These are phyloP conservation scores for Chanos chanos DNA, from an alignment of 2,797 vertebrate species.

Conservation along the genomic window DNA sequence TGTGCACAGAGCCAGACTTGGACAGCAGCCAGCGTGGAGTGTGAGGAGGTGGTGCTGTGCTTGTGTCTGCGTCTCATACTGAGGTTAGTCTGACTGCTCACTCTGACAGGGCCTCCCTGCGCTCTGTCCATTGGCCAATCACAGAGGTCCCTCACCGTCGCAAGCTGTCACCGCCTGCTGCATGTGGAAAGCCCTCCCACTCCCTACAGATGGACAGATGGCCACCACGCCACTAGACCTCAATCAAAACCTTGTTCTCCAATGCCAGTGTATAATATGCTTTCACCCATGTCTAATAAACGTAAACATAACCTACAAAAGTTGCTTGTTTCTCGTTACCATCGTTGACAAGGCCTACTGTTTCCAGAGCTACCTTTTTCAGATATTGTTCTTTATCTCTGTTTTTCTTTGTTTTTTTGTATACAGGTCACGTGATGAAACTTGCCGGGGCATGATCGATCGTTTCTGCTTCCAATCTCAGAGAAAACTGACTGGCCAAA, in stretches of 20 bases:
- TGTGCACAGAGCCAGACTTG: too few relatives aligned
- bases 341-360: conserved; percentile 14
- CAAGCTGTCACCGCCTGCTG: neutral
- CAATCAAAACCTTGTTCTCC: conserved; percentile 1
- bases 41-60: neutral
- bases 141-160: neutral
- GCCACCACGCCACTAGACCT: neutral
- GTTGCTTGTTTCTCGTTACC: conserved; percentile 29
- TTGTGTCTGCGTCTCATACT: neutral
- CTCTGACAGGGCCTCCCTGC: neutral
- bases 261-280: neutral
- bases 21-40: too few relatives aligned
- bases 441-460: neutral
- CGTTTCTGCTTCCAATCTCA: neutral
- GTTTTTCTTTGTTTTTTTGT: neutral
- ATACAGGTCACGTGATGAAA: neutral
- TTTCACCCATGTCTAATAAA: conserved; percentile 4
- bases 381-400: conserved; percentile 16
- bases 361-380: conserved; percentile 9
- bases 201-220: neutral
- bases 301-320: conserved; percentile 10
- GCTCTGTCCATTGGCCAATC: neutral
- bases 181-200: neutral
- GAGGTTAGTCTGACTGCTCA: too few relatives aligned
- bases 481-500: neutral